Conservation (phyloP, 2,797 vertebrate species). For the Artibeus jamaicensis region DNA sequence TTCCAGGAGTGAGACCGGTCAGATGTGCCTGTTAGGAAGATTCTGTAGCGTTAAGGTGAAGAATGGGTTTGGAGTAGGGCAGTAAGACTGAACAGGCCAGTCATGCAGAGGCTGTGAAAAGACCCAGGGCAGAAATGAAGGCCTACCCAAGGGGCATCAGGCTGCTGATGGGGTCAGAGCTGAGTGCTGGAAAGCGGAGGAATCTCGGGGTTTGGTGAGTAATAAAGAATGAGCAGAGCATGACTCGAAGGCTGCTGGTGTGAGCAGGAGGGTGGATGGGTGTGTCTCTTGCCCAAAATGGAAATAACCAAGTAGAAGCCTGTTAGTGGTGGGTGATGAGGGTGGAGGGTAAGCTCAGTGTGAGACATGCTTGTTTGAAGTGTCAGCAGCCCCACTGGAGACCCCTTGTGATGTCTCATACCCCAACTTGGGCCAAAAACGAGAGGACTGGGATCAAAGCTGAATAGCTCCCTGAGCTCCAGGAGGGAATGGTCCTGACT, state of each 20-base stretch:
- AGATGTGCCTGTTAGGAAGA: background rate
- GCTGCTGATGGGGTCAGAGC: fast-evolving
- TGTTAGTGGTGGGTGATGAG: background rate
- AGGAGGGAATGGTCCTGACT: background rate
- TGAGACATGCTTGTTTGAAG: background rate
- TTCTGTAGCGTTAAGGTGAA: background rate
- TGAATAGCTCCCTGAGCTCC: background rate
- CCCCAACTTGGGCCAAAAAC: background rate
- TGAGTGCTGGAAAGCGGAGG: background rate
- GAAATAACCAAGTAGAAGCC: background rate
- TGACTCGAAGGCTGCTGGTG: background rate
- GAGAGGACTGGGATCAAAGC: background rate
- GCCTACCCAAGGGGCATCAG: background rate
- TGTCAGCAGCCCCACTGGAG: background rate
- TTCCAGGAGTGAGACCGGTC: background rate
- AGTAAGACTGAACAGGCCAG: background rate
- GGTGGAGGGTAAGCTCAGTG: background rate
- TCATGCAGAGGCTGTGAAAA: background rate
- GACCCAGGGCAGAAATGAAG: background rate
- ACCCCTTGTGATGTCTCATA: background rate
- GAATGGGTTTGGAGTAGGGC: background rate
- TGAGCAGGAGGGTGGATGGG: background rate
- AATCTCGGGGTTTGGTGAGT: background rate
- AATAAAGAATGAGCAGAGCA: background rate
- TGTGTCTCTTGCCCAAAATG: background rate